Base-by-base conservation (phyloP, 2,797 vertebrate species). In the Megaceryle alcyon region DNA sequence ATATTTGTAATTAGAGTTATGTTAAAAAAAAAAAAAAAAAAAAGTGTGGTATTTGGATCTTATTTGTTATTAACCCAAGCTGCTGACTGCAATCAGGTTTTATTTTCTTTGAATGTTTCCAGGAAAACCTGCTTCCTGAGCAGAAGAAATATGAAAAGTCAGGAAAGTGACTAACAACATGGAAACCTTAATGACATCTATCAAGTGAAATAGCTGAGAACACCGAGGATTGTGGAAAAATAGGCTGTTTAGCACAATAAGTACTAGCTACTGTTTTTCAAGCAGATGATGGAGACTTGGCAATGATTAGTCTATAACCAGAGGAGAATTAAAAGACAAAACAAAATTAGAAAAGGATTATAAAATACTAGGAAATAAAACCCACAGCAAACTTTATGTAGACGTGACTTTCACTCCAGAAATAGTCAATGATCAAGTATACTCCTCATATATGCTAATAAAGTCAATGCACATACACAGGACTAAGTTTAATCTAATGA, bases 261-360 rank as follows among this genome's bases (percentile, higher is more conserved):
- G 89, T 86, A 22, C 70, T 84, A 87, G 72, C 61, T 94, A 95
- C 82, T 97, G 71, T 91, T 96, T 94, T 82, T 66, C 70, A 93
- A 17, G 76, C 63, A 91, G 78, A 88, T 48, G 54, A 61, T 61
- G 92, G 85, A 93, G 84, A 70, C 84, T 82, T 87, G 26, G 12
- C 8, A 10, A 71, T 88, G 81, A 92, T 91, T 91, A 95, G 26
- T 70, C 44, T 65, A 71, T 64, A 92, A 68, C 26, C 48, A 91
- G 64, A 88, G 35, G 48, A 95, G 54, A 70, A 10, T 18, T 54
- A 88, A 94, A 83, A 70, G 44, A 63, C 48, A 72, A 70, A 75
- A 65, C 6, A 68, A 82, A 43, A 82, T 5, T 7, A 94, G 53
- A 93, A 85, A 65, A 6, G 6, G 48, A 73, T 33, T 61, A 31